Base-by-base conservation (phyloP, 2,888 invertebrate species). In the Scelioninae gen. 2 region DNA sequence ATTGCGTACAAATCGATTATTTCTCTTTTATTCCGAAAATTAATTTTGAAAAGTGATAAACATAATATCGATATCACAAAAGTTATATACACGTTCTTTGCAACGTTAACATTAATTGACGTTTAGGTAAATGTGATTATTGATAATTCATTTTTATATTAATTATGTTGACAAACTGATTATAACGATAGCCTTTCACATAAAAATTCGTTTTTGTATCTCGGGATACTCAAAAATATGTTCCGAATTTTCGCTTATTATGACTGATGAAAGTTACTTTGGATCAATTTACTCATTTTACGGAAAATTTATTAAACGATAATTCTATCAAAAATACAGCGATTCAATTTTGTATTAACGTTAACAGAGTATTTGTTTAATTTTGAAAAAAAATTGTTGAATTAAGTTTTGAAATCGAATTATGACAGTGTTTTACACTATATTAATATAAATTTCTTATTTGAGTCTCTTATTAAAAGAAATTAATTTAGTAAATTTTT, bases 211-310 rank as follows among this genome's bases (percentile, higher is more conserved):
- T 52, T 61, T 65, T 18, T 58, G 57, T 41, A 11, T 43, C 35
- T 9, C 41, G 41, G 6, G 16, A 19, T 33, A 39, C 35, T 37
- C 33, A 67, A 67, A 57, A 61, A 48, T 25, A 16, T 16, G 11
- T 37, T 33, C 35, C 13, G 31, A 67, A 63, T 53, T 61, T 67
- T 15, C 73, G 35, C 55, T 67, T 67, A 73, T 73, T 50, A 61
- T 67, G n/a, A 9, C 37, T 33, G 10, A 53, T 55, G 41, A 55
- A 43, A 72, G 46, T 67, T 50, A 73, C 67, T 68, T 50, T 63
- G 55, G 41, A 45, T 37, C 63, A 73, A 68, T 73, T 73, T 68
- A 68, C 60, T 43, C 63, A 72, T 57, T 65, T 55, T 10, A 60
- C 16, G 22, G 68, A 53, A 58, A 73, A 69, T 60, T 73, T 53